phyloP scores from a whole-genome alignment of 2,113 vertebrate species.

The Camelus dromedarius region DNA sequence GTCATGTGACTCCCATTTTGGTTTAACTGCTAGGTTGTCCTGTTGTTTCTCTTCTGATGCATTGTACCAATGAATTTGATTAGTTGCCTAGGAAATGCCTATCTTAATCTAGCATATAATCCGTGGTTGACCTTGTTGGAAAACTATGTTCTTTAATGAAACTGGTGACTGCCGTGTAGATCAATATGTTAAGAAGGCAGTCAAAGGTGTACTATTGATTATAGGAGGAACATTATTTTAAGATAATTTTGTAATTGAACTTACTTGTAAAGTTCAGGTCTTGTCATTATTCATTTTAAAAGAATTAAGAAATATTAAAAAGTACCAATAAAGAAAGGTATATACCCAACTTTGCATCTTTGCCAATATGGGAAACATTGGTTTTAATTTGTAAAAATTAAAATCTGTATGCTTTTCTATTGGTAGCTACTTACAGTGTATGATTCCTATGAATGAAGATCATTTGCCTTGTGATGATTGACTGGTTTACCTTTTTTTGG shows the following conservation, averaged over 20 bases:
- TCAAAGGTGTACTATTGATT: neutral
- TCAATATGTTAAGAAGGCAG: slow-evolving; percentile 18
- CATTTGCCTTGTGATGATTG: neutral
- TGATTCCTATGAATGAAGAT: slow-evolving; percentile 12
- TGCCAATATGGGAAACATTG: slow-evolving; percentile 31
- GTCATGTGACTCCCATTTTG: neutral
- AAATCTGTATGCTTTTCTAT: neutral
- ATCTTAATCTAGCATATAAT: slow-evolving; percentile 29
- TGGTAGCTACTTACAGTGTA: neutral
- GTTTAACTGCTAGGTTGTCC: slow-evolving; percentile 36
- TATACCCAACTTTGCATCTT: neutral
- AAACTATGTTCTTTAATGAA: slow-evolving; percentile 53
- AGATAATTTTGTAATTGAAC: slow-evolving; percentile 44
- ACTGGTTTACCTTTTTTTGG: slow-evolving; percentile 38
- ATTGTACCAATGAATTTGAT: slow-evolving; percentile 48
- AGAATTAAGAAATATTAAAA: slow-evolving; percentile 56
- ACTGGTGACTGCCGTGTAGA: neutral
- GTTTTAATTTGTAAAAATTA: slow-evolving; percentile 67
- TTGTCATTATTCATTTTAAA: slow-evolving; percentile 62
- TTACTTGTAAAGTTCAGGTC: slow-evolving; percentile 27
- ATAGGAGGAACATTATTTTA: neutral
- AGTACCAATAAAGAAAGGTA: slow-evolving; percentile 3
- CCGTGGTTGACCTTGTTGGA: neutral
- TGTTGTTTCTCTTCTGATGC: slow-evolving; percentile 46
- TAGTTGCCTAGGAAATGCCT: slow-evolving; percentile 45